phyloP scores from a whole-genome alignment of 2,797 vertebrate genomes.

The Salmo trutta region DNA sequence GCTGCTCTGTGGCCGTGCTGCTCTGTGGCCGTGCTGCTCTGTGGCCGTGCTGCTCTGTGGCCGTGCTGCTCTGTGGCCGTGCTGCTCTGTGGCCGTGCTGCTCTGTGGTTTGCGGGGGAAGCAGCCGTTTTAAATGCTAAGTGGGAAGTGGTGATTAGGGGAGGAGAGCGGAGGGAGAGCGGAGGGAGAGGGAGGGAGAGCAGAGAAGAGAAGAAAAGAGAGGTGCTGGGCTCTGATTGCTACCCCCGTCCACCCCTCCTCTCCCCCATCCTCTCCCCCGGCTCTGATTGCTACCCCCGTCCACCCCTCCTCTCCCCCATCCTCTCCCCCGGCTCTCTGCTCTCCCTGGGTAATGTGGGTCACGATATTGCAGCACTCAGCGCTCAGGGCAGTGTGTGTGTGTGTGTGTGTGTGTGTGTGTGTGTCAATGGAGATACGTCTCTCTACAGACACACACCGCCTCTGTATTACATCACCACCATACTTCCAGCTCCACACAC shows the following conservation, averaged over 20 bases:
- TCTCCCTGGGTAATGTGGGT: slow-evolving; percentile 5
- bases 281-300: no score
- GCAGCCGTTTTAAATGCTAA: slow-evolving; percentile 17
- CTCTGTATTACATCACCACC: not conserved
- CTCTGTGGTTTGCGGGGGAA: not conserved
- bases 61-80: no score
- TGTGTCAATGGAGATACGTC: not conserved
- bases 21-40: no score
- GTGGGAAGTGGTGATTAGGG: slow-evolving; percentile 17
- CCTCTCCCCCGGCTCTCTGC: not conserved
- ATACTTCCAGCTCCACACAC: not conserved
- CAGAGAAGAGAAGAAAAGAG: not conserved
- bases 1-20: no score
- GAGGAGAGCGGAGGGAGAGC: not conserved
- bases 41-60: no score
- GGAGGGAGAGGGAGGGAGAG: not conserved
- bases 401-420: slow-evolving; percentile 4
- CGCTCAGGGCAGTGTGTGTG: not conserved
- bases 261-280: no score
- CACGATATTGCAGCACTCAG: not conserved
- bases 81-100: no score
- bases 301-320: not conserved
- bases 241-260: no score
- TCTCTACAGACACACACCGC: not conserved
- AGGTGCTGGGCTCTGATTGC: slow-evolving; percentile 2